Conservation (phyloP, 2,888 invertebrate species). For the Xestobium rufovillosum region DNA sequence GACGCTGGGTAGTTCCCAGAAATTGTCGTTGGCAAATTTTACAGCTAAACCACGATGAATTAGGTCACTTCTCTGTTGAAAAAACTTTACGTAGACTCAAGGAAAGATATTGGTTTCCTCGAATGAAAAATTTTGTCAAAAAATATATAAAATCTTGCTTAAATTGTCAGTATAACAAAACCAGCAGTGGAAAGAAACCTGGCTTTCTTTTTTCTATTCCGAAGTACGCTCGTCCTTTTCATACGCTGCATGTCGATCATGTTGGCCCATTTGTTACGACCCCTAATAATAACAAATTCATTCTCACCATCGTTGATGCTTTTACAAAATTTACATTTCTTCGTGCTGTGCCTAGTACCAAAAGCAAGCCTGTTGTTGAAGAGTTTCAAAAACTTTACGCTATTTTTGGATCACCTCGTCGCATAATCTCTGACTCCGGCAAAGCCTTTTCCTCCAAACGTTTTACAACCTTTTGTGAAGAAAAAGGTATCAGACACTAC, state of each 20-base stretch:
- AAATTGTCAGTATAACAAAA: constrained; percentile 18
- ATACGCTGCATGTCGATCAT: constrained; percentile 34
- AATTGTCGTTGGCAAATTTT: constrained; percentile 2
- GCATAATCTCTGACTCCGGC: too few relatives aligned
- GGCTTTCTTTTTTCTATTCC: constrained; percentile 18
- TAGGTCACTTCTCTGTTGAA: constrained; percentile 11
- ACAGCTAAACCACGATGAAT: background rate
- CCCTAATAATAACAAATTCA: too few relatives aligned
- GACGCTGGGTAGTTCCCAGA: constrained; percentile 5
- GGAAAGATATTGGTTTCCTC: constrained; percentile 7
- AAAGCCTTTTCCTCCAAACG: too few relatives aligned
- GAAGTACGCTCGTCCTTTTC: constrained; percentile 16
- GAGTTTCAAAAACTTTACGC: too few relatives aligned
- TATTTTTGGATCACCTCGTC: too few relatives aligned
- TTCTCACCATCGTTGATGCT: too few relatives aligned
- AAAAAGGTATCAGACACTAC: too few relatives aligned
- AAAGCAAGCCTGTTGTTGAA: too few relatives aligned
- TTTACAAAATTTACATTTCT: too few relatives aligned
- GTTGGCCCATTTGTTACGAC: too few relatives aligned
- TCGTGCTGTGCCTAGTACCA: too few relatives aligned
- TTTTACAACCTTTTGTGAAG: too few relatives aligned
- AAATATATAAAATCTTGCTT: constrained; percentile 15
- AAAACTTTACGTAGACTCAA: constrained; percentile 11
- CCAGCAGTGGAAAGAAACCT: constrained; percentile 17
- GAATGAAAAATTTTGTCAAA: constrained; percentile 13